Percentiles rank a stretch among this genome's conserved stretches.
phyloP scores from a whole-genome alignment of 2,113 vertebrate species.

The Microtus richardsoni region DNA sequence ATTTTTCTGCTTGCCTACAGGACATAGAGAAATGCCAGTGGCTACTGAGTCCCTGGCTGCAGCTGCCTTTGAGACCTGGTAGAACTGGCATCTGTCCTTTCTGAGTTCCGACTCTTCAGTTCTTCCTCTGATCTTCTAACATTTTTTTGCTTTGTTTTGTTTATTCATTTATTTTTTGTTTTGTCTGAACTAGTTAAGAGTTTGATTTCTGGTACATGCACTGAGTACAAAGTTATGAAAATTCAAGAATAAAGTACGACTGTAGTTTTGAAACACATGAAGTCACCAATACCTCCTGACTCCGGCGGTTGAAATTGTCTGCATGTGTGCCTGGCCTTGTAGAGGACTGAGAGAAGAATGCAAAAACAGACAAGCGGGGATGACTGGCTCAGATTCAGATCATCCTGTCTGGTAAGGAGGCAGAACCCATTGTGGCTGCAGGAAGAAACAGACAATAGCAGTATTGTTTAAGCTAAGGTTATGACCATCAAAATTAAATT shows the following conservation, averaged over 20 bases:
- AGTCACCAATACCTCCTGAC: slow-evolving; percentile 31
- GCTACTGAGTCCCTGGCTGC: neutral
- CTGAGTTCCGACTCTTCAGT: neutral
- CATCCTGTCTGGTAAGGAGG: slow-evolving; percentile 8
- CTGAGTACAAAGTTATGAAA: slow-evolving; percentile 37
- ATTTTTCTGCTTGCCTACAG: neutral
- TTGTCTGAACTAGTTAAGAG: slow-evolving; percentile 39
- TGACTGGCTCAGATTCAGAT: slow-evolving; percentile 22
- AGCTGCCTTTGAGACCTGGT: neutral
- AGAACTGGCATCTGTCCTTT: neutral
- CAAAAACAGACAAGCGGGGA: neutral
- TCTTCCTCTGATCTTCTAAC: slow-evolving; percentile 21
- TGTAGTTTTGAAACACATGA: slow-evolving; percentile 20
- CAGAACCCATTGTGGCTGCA: neutral
- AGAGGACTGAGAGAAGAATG: neutral
- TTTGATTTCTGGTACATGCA: slow-evolving; percentile 41
- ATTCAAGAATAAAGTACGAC: neutral
- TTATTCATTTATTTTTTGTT: neutral
- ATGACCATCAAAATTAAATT: slow-evolving; percentile 24
- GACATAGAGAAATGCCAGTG: neutral
- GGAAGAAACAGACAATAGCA: slow-evolving; percentile 49
- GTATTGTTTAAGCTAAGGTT: slow-evolving; percentile 47
- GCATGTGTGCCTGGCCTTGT: neutral
- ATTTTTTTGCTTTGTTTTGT: neutral
- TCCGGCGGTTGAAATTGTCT: neutral